Evolutionary conservation across 2,113 vertebrate species (phyloP).

Genomic region (Emydura subglobosa): DNA sequence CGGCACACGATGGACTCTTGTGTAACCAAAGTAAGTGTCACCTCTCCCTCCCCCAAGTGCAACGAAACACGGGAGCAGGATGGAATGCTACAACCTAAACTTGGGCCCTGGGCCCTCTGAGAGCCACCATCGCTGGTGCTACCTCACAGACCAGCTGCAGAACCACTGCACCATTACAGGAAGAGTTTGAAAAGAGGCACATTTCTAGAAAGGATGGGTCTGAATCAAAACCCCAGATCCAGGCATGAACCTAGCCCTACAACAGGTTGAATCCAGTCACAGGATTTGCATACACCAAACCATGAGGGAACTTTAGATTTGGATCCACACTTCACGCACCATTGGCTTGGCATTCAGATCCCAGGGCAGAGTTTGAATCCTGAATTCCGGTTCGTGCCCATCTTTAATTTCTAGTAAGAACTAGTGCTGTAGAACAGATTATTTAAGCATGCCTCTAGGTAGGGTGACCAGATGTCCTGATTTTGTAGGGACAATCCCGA

Average conservation of each 20-base stretch:
- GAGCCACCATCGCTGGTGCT: background rate
- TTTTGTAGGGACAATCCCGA: too few relatives aligned
- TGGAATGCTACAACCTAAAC: background rate
- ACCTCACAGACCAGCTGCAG: fast-evolving
- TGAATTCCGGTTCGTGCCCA: fast-evolving
- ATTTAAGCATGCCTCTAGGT: background rate
- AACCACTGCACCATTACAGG: background rate
- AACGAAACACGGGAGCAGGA: background rate
- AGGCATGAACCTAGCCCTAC: background rate
- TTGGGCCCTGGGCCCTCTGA: fast-evolving
- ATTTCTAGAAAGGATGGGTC: fast-evolving
- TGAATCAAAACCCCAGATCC: fast-evolving
- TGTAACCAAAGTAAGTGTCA: background rate
- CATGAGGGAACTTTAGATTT: fast-evolving
- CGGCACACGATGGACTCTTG: background rate
- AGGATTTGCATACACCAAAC: fast-evolving
- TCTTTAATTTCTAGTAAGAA: fast-evolving
- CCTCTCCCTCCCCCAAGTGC: background rate
- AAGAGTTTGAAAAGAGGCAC: background rate
- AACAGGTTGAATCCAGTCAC: fast-evolving
- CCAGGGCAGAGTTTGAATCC: fast-evolving
- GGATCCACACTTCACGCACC: background rate
- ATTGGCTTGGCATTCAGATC: background rate
- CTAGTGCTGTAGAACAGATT: fast-evolving
- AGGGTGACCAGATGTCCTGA: too few relatives aligned